Base-by-base conservation (phyloP, 2,888 invertebrate genomes). In the Spisula solida region DNA sequence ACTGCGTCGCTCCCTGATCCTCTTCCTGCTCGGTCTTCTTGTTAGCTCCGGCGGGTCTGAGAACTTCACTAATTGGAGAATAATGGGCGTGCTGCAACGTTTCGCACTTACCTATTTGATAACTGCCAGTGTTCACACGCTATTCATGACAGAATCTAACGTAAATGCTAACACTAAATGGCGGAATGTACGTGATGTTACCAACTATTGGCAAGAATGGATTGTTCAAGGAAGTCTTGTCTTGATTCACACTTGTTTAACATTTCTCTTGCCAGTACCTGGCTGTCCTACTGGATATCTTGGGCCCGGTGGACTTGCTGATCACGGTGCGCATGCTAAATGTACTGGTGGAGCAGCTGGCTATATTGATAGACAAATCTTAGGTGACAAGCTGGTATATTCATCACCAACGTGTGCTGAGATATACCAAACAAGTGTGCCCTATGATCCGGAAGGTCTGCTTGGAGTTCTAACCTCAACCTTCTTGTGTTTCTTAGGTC, bases 321-420 rank as follows among this genome's bases (percentile, higher is more conserved):
- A 95, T 47, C 94, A 95, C 20, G 85, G 87, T 0, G 25, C 84
- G 16, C 84, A 84, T n/a, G 6, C 31, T 31, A 94, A 96, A 88
- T 99, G 99, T 96, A 98, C 98, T 66, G 99, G 99, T 0, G 99
- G 99, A 8, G 98, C 98, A 0, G 98, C 98, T 0, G 98, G 98
- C 0, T 98, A 98, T 96, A 97, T 99, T 87, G 99, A 99, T 96
- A 97, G 97, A 12, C 92, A 97, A 85, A 96, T 99, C 90, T 97
- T 99, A 66, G 98, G 98, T 2, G 95, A 97, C 20, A 96, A 97
- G 6, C 99, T 99, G 96, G 97, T 98, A 34, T 99, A 98, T 97
- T 98, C 98, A 95, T 95, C 97, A 94, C 98, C 98, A 20, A 98
- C 98, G 16, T 95, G 95, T 87, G 94, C 93, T 92, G 92, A 93